These are phyloP conservation scores for Talpa occidentalis DNA, from an alignment of 2,113 vertebrate species.

Conservation along the genomic window DNA sequence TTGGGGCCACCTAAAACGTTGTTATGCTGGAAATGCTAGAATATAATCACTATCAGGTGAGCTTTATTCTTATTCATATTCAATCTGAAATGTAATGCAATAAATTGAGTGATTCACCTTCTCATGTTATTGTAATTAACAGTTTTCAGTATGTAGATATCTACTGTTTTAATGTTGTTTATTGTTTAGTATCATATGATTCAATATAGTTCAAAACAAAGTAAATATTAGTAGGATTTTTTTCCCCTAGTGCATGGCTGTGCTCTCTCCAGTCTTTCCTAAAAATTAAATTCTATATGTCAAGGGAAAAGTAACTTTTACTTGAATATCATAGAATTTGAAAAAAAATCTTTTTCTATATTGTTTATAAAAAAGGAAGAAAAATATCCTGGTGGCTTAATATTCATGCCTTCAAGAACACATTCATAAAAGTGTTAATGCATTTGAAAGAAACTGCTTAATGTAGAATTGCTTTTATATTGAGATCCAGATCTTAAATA, in stretches of 20 bases:
- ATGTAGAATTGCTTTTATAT: neutral
- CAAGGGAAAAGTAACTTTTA: neutral
- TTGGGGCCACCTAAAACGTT: slow-evolving; percentile 72
- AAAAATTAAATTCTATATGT: slow-evolving; percentile 50
- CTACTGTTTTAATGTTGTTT: neutral
- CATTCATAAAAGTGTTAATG: neutral
- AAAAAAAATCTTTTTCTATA: neutral
- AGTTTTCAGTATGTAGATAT: neutral
- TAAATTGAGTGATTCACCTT: neutral
- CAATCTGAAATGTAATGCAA: slow-evolving; percentile 14
- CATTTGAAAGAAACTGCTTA: slow-evolving; percentile 27
- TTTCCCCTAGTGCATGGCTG: neutral
- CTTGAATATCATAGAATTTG: neutral
- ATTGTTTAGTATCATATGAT: slow-evolving; percentile 21
- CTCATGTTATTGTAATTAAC: neutral
- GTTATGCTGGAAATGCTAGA: slow-evolving; percentile 99
- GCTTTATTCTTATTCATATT: slow-evolving; percentile 68
- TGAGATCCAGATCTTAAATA: slow-evolving; percentile 45
- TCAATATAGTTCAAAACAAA: slow-evolving; percentile 19
- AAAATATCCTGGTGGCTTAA: neutral
- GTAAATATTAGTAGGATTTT: slow-evolving; percentile 33
- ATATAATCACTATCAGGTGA: slow-evolving; percentile 98
- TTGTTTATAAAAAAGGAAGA: slow-evolving; percentile 30
- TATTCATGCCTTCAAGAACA: slow-evolving; percentile 2
- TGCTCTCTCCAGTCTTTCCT: neutral